These are phyloP conservation scores for Andricus quercusramuli DNA, from an alignment of 2,888 invertebrate genomes.

Conservation along the genomic window DNA sequence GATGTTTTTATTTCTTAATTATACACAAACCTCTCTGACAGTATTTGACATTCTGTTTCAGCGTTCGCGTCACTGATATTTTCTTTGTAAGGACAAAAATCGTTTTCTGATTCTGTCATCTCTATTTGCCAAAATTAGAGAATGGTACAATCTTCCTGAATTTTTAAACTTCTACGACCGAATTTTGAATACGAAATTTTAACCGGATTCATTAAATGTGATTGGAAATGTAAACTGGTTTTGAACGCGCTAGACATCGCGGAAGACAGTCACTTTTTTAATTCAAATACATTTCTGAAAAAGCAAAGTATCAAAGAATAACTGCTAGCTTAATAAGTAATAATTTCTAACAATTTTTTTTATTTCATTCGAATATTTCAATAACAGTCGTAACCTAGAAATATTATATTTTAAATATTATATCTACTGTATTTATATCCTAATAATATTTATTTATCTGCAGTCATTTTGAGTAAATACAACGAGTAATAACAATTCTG, in stretches of 20 bases:
- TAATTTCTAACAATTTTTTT: not conserved
- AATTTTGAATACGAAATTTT: constrained; percentile 3
- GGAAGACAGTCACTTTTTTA: constrained; percentile 8
- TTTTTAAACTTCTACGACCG: not conserved
- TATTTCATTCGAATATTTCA: not conserved
- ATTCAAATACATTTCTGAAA: not conserved
- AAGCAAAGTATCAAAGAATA: not conserved
- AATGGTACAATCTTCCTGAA: not conserved
- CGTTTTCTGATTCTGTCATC: not conserved
- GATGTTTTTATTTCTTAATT: not conserved
- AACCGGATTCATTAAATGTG: not conserved
- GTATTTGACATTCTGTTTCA: constrained; percentile 5
- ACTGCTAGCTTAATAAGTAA: not conserved
- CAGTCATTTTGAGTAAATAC: not conserved
- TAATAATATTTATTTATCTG: not conserved
- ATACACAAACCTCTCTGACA: not conserved
- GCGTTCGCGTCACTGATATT: not conserved
- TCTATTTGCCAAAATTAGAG: not conserved
- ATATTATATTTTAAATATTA: not conserved
- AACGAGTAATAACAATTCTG: not conserved
- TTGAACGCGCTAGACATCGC: not conserved
- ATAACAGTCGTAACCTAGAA: not conserved
- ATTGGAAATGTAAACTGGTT: not conserved
- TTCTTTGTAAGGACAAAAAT: not conserved
- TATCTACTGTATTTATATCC: not conserved